Evolutionary conservation across 2,888 invertebrate genomes (phyloP), one percentile per base, ranked within the genome.

Genomic region (Ceraclea dissimilis): DNA sequence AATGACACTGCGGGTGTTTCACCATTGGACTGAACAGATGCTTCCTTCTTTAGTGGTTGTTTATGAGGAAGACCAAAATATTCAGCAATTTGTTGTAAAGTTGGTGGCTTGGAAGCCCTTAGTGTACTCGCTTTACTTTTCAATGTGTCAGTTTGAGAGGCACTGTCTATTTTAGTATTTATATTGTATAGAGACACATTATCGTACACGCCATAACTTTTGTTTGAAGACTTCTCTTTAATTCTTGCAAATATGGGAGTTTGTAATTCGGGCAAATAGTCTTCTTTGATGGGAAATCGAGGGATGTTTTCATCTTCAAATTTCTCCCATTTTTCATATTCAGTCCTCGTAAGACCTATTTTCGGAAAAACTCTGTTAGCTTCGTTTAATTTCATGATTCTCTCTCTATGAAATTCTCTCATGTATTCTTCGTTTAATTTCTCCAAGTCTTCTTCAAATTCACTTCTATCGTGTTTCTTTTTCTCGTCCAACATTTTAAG

Each of bases 11-110:
- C 75, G 2, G 61, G 60, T 22, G 58, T 18, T 51, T 61, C 62
- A 33, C 57, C 57, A 43, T 50, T 52, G 11, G 51, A 52, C 47
- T 54, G 60, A 26, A 54, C 51, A 20, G 47, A 52, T 4, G 49
- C 54, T 56, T 60, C 62, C 55, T 44, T 57, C 44, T 52, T 49
- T 11, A 19, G 17, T 26, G 46, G 54, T 46, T 53, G 52, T 17
- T 70, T 69, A 43, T 69, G 68, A 33, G 74, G 72, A 31, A 71
- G 68, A 58, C 72, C 69, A 56, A 78, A 68, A 56, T 78, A 78
- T 57, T 78, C 78, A 54, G 77, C 77, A 53, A 78, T 66, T 63
- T 78, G 78, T 61, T 78, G 76, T 60, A 78, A 64, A 5, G 78
- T 78, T 8, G 78, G 78, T 5, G 75, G 58, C 46, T 60, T 61